A percentile compares a stretch with the other conserved stretches of the same genome.
Evolutionary conservation across 2,113 vertebrate species (phyloP).

Genomic region (Oreochromis tanganicae): DNA sequence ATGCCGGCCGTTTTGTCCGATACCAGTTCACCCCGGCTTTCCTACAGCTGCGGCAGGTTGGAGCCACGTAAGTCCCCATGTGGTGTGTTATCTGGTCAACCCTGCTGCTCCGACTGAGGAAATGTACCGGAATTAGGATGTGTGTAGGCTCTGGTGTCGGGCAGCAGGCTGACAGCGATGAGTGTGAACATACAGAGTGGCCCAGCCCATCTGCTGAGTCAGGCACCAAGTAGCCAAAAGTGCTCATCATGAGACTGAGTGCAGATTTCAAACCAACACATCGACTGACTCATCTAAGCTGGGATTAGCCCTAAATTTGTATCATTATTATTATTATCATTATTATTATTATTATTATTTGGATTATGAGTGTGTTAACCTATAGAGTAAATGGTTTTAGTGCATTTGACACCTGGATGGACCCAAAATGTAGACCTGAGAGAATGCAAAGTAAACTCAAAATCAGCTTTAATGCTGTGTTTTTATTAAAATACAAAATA

Average conservation of each 20-base stretch:
- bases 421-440: neutral
- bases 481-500: neutral
- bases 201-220: slow-evolving; percentile 9
- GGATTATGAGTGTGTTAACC: neutral
- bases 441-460: neutral
- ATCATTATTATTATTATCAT: neutral
- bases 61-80: slow-evolving; percentile 89
- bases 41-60: slow-evolving; percentile 90
- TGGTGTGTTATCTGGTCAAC: neutral
- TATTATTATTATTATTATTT: neutral
- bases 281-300: neutral
- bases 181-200: slow-evolving; percentile 15
- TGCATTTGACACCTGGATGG: neutral
- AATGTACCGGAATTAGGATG: slow-evolving; percentile 15
- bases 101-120: neutral
- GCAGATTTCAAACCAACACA: neutral
- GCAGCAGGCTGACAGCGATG: neutral
- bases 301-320: neutral
- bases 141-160: slow-evolving; percentile 12
- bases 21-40: slow-evolving; percentile 98
- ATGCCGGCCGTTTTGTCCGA: slow-evolving; percentile 91
- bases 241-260: neutral
- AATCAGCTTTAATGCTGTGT: neutral
- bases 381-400: neutral
- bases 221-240: neutral